Evolutionary conservation across 2,888 invertebrate genomes (phyloP), one percentile per base, ranked within the genome.

Genomic region (Caradrina clavipalpis): DNA sequence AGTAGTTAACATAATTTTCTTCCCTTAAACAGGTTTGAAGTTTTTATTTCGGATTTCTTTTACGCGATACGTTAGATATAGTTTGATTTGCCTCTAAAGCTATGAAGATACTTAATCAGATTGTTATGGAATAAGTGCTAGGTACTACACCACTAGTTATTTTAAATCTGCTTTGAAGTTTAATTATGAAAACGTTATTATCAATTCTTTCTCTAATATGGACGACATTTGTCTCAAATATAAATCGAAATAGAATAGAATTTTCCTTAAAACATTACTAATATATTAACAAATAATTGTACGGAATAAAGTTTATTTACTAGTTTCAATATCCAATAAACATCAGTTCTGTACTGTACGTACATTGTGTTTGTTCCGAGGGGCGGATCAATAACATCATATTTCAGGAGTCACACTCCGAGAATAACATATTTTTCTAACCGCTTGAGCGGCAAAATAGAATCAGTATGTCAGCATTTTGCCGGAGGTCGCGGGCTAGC

Each of bases 381-480:
- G 66, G 69, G 72, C 70, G 31, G 83, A 84, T 87, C 85, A 87
- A 87, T 88, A 85, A 80, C 79, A 81, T 86, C 80, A 86, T 87
- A 89, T 86, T 84, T 87, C 85, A 88, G 75, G 81, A 84, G 80
- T 65, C 76, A 76, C 81, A 82, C 81, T 82, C 74, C 78, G 81
- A 87, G 86, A 89, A 90, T 86, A 91, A 90, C 89, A 91, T 90
- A 89, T 90, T 90, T 90, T 90, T 88, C 78, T 79, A 75, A 80
- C 81, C 86, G 86, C 87, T 82, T 83, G 81, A 80, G 78, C 76
- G 71, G 80, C 87, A 83, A 87, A 89, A 90, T 86, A 86, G 86
- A 88, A 86, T 86, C 80, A 77, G 76, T 85, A 83, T 76, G 89
- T 91, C 91, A 90, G 91, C 91, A 76, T 86, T 89, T 81, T 77